Base-by-base conservation (phyloP, 2,888 invertebrate species). In the Maniola hyperantus region DNA sequence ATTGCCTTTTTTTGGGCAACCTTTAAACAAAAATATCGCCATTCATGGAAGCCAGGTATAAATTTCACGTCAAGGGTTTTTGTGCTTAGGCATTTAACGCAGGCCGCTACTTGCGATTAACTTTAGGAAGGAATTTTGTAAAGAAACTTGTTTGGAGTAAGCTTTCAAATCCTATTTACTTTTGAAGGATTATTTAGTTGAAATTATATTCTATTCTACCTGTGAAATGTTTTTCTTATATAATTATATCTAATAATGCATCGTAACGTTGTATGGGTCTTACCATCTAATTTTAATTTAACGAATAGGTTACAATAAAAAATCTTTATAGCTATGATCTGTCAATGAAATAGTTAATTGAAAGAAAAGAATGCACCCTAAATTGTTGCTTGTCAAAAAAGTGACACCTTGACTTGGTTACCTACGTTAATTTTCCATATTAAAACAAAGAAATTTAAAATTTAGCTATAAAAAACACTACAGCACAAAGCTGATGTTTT, bases 1-100 rank as follows among this genome's bases (percentile, higher is more conserved):
- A 85, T 88, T 85, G 81, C 82, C 76, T 79, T 81, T 83, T 88
- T 88, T 86, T 79, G 77, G 76, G 73, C 81, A 82, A 79, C 80
- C 80, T 82, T 82, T 81, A 81, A 80, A 87, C 84, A 74, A 84
- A 87, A 88, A 86, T 87, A 86, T 80, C 83, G 80, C 81, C 88
- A 88, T 91, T 90, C 88, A 90, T 89, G 86, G 85, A 77, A 83
- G 82, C 83, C 91, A 91, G 91, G 91, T 91, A 91, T 85, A 90
- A 85, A 86, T 83, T 85, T 85, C 80, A 78, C 72, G 79, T 79
- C 76, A 80, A 81, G 75, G 77, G 76, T 79, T 81, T 82, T 79
- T 78, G 75, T 77, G 75, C 76, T 77, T 80, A 73, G 71, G 71
- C 76, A 81, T 78, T 77, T 77, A 80, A 80, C 78, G 79, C 78